Evolutionary conservation across 2,113 vertebrate species (phyloP).

Genomic region (Artemisiospiza belli): DNA sequence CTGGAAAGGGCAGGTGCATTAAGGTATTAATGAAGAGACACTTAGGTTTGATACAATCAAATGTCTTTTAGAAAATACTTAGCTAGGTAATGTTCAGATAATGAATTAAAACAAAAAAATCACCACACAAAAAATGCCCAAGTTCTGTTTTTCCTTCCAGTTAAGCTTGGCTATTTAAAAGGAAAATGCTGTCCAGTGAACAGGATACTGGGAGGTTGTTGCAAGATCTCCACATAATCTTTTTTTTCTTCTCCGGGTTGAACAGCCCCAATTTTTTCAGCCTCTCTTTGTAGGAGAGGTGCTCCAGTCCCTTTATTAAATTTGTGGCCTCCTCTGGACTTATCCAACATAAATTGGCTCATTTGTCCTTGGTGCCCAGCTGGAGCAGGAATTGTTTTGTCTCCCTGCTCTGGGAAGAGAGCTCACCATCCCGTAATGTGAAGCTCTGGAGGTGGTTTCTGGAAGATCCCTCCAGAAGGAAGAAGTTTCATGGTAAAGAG

Average conservation of each 20-base stretch:
- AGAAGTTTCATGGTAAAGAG: not conserved
- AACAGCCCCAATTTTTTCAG: not conserved
- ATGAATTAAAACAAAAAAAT: not conserved
- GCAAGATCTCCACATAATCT: not conserved
- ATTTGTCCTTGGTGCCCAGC: too few species aligned
- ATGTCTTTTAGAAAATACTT: not conserved
- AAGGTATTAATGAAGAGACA: conserved; percentile 30
- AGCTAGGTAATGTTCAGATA: not conserved
- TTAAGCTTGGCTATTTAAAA: not conserved
- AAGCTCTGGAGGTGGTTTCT: too few species aligned
- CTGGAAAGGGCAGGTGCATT: conserved; percentile 38
- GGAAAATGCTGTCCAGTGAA: not conserved
- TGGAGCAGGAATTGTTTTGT: too few species aligned
- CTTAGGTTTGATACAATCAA: not conserved
- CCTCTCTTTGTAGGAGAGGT: not conserved
- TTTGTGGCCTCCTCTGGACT: not conserved
- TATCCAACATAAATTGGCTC: not conserved
- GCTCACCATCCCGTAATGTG: too few species aligned
- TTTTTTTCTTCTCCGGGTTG: not conserved
- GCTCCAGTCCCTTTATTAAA: not conserved
- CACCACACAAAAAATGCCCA: not conserved
- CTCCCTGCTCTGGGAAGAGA: too few species aligned
- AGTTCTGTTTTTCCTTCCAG: not conserved
- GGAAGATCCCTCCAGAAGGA: not conserved
- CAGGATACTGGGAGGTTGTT: not conserved